These are phyloP conservation scores for Verasper variegatus DNA, from an alignment of 2,113 vertebrate species.

Conservation along the genomic window DNA sequence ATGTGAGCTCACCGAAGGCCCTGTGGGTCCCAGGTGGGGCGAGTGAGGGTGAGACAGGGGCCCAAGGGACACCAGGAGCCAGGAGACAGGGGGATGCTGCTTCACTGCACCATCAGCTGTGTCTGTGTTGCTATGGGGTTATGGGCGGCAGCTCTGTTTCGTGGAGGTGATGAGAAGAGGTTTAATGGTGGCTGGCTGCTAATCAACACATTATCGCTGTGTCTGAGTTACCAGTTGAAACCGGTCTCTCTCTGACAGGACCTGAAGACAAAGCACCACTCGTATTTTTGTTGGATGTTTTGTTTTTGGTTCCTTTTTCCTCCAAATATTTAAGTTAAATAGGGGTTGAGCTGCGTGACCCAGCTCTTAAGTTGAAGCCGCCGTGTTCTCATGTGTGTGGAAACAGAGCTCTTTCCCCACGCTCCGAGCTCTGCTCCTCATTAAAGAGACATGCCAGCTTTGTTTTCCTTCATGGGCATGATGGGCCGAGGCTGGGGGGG, in stretches of 20 bases:
- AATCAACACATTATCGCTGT: conserved; percentile 47
- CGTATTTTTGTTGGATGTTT: conserved; percentile 11
- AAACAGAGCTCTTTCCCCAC: conserved; percentile 72
- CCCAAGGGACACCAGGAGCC: conserved; percentile 45
- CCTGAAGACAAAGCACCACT: conserved; percentile 20
- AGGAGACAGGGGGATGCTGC: conserved; percentile 36
- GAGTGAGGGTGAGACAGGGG: conserved; percentile 38
- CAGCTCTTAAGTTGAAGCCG: conserved; percentile 59
- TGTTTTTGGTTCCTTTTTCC: conserved; percentile 8
- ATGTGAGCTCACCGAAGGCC: conserved; percentile 51
- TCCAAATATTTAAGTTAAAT: conserved; percentile 52
- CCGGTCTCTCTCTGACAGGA: neutral
- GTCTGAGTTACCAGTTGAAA: conserved; percentile 30
- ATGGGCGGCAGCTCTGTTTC: conserved; percentile 33
- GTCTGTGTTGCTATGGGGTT: conserved; percentile 53
- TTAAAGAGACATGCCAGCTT: conserved; percentile 86
- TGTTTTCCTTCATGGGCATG: conserved; percentile 83
- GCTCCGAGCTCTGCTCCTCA: conserved; percentile 78
- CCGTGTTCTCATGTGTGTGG: conserved; percentile 77
- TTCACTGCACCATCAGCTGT: conserved; percentile 59
- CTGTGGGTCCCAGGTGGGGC: conserved; percentile 68
- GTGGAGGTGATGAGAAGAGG: conserved; percentile 32
- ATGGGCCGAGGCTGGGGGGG: conserved; percentile 77
- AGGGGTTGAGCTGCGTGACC: conserved; percentile 67
- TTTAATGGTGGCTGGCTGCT: conserved; percentile 35